These are phyloP conservation scores for Helicorthomorpha holstii DNA, from an alignment of 1,140 invertebrate genomes.

Conservation along the genomic window DNA sequence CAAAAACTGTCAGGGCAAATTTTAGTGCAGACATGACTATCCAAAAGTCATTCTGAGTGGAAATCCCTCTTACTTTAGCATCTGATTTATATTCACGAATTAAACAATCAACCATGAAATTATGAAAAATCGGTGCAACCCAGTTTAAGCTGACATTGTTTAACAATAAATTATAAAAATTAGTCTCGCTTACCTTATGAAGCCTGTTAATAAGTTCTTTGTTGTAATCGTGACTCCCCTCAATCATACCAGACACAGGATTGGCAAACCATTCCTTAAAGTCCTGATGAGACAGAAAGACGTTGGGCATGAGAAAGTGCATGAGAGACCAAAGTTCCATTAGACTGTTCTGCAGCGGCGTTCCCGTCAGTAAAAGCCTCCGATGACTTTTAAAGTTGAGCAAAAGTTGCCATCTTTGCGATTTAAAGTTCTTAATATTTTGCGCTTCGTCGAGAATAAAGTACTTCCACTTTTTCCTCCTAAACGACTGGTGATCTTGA, in stretches of 20 bases:
- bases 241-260: constrained; percentile 95
- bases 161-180: no score
- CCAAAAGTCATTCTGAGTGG: no score
- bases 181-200: constrained; percentile 59
- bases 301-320: constrained; percentile 99
- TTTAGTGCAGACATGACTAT: no score
- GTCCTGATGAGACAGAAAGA: constrained; percentile 94
- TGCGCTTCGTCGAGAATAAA: constrained; percentile 98
- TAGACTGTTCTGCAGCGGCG: constrained; percentile 95
- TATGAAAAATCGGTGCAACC: not conserved
- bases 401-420: constrained; percentile 93
- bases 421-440: constrained; percentile 99
- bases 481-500: constrained; percentile 95
- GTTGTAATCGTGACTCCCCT: constrained; percentile 89
- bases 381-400: constrained; percentile 92
- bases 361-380: constrained; percentile 86
- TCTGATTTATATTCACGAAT: no score
- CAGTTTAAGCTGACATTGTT: no score
- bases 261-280: constrained; percentile 97
- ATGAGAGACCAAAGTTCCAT: constrained; percentile 99
- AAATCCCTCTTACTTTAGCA: no score
- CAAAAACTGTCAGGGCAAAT: no score
- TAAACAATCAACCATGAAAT: not conserved
- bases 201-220: constrained; percentile 82
- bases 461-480: constrained; percentile 97